Evolutionary conservation across 2,113 vertebrate species (phyloP), one percentile per base, ranked within the genome.

Genomic region (Poicephalus meyeri): DNA sequence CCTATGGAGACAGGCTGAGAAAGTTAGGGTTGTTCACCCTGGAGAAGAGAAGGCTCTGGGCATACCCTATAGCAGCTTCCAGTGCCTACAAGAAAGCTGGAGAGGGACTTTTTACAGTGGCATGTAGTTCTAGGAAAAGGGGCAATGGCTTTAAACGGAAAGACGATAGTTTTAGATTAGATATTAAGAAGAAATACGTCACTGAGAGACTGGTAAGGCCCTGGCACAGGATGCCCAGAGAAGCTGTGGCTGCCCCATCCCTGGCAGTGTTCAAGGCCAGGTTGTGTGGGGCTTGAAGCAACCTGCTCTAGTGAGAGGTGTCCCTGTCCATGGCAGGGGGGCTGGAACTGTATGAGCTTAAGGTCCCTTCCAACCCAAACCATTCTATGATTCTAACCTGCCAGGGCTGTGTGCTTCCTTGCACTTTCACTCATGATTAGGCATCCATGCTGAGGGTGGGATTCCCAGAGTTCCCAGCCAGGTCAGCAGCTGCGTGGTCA

Each of bases 301-400:
- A 15, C 2, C 13, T n/a, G 55, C 8, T n/a, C 29, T 7, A 58
- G 33, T 58, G 55, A 20, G 15, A 58, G 33, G 13, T 14, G 20
- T n/a, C 20, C 33, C 13, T n/a, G 33, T 8, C 33, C 0, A 0
- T 10, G 33, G 33, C 33, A 58, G 20, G 56, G 24, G 13, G 33
- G 33, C 2, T 58, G 20, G 55, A 14, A n/a, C 55, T 58, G 33
- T 6, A 2, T 58, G 31, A 23, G 9, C 33, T 58, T 23, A 58
- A 24, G 20, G 20, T 58, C 33, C 33, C 13, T 58, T 58, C 19
- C 56, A 35, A 5, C 33, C 9, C 13, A 58, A 58, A n/a, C 33
- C 56, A 58, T n/a, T 58, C 13, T 6, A 6, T 7, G 9, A 58
- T 35, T 58, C 9, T 15, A 2, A 28, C 52, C 37, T 73, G 37